Conservation (phyloP, 2,888 invertebrate genomes). For the Drosophila ustulata region DNA sequence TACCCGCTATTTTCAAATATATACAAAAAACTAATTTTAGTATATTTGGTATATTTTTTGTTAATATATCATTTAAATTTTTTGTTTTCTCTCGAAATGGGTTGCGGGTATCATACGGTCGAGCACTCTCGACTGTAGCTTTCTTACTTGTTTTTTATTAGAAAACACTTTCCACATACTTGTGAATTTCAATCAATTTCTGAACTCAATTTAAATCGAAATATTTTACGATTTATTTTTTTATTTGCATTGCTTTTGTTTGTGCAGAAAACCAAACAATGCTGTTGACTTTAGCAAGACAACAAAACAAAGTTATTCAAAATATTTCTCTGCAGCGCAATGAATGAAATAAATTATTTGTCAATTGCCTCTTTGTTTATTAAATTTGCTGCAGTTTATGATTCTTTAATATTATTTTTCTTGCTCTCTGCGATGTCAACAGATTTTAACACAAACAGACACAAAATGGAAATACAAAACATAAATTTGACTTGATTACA, state of each 20-base stretch:
- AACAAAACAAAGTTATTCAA: neutral
- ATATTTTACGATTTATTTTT: neutral
- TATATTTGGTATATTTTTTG: too few species aligned
- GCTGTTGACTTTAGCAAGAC: neutral
- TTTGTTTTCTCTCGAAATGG: too few species aligned
- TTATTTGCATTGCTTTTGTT: neutral
- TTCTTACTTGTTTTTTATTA: too few species aligned
- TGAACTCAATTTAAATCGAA: neutral
- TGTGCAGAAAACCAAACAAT: neutral
- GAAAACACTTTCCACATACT: too few species aligned
- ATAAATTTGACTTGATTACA: conserved; percentile 20
- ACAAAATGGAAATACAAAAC: conserved; percentile 9
- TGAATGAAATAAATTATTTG: neutral
- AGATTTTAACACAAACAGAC: neutral
- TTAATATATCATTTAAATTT: too few species aligned
- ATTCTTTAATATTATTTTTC: neutral
- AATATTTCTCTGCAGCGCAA: neutral
- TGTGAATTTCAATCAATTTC: too few species aligned
- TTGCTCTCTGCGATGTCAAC: conserved; percentile 1
- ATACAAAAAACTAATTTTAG: too few species aligned
- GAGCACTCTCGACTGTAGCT: too few species aligned
- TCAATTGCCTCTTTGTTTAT: neutral
- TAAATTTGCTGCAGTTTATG: conserved; percentile 1
- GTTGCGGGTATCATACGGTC: too few species aligned
- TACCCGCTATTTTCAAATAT: too few species aligned